Percentiles rank a stretch among this genome's conserved stretches.
Conservation (phyloP, 2,888 invertebrate species). For the Falcaria lacertinaria region DNA sequence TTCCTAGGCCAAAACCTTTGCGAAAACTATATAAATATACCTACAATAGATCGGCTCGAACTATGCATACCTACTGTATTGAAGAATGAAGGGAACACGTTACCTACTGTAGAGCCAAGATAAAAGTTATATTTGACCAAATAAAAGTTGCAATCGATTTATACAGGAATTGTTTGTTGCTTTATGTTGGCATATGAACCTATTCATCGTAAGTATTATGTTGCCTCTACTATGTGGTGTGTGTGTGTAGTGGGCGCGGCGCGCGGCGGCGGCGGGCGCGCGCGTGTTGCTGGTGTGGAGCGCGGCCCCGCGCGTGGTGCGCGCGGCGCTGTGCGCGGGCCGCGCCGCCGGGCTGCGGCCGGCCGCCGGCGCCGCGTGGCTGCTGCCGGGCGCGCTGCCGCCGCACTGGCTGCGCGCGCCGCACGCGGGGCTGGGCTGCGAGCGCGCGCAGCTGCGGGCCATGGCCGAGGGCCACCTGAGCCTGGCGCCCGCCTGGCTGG, state of each 20-base stretch:
- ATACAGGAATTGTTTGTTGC: no score
- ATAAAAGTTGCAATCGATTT: no score
- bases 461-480: slow-evolving; percentile 41
- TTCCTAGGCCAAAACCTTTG: no score
- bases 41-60: no score
- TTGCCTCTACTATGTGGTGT: no score
- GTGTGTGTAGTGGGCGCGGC: slow-evolving; percentile 53
- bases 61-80: no score
- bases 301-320: slow-evolving; percentile 84
- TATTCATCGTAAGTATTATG: no score
- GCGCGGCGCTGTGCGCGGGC: slow-evolving; percentile 91
- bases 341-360: slow-evolving; percentile 84
- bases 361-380: slow-evolving; percentile 89
- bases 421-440: slow-evolving; percentile 81
- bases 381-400: slow-evolving; percentile 87
- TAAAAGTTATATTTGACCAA: no score
- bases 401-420: slow-evolving; percentile 83
- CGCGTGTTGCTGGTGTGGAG: slow-evolving; percentile 90
- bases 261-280: slow-evolving; percentile 62
- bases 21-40: no score
- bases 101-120: no score
- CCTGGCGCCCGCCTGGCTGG: slow-evolving; percentile 45
- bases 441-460: slow-evolving; percentile 26
- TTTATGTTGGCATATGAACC: no score
- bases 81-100: no score